Evolutionary conservation across 2,888 invertebrate genomes (phyloP).

Genomic region (Selenia dentaria): DNA sequence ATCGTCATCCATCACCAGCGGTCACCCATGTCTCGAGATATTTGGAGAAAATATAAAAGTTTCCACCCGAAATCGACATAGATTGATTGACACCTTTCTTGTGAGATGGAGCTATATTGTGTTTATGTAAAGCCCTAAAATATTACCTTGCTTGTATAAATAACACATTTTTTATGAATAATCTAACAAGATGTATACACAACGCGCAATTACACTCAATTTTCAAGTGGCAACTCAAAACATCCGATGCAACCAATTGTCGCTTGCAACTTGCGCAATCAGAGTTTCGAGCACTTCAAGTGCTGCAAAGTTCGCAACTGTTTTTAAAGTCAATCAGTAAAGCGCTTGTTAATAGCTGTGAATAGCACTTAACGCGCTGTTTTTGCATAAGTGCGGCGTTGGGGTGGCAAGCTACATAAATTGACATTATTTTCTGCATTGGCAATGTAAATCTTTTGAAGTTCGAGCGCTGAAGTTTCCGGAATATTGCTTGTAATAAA

Average conservation of each 20-base stretch:
- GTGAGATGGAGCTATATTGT: too few relatives aligned
- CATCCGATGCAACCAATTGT: not conserved
- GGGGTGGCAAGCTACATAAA: slow-evolving; percentile 20
- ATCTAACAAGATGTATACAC: too few relatives aligned
- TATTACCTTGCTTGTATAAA: too few relatives aligned
- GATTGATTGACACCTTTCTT: too few relatives aligned
- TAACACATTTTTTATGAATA: too few relatives aligned
- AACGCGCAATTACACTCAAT: too few relatives aligned
- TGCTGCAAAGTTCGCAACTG: slow-evolving; percentile 24
- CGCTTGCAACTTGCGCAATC: slow-evolving; percentile 18
- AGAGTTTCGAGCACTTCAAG: slow-evolving; percentile 17
- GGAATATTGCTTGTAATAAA: slow-evolving; percentile 12
- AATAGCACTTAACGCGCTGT: slow-evolving; percentile 29
- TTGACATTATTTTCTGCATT: slow-evolving; percentile 17
- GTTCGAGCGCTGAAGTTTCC: slow-evolving; percentile 16
- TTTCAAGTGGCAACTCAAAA: too few relatives aligned
- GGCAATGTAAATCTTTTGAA: slow-evolving; percentile 33
- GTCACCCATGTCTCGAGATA: too few relatives aligned
- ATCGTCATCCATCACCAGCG: too few relatives aligned
- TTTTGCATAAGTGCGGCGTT: slow-evolving; percentile 24
- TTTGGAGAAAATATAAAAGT: too few relatives aligned
- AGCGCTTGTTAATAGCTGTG: slow-evolving; percentile 35
- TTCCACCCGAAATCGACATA: too few relatives aligned
- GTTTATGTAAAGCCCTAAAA: too few relatives aligned
- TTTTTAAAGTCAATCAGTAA: slow-evolving; percentile 37